Evolutionary conservation across 2,797 vertebrate genomes (phyloP), one percentile per base, ranked within the genome.

Genomic region (Podarcis siculus): DNA sequence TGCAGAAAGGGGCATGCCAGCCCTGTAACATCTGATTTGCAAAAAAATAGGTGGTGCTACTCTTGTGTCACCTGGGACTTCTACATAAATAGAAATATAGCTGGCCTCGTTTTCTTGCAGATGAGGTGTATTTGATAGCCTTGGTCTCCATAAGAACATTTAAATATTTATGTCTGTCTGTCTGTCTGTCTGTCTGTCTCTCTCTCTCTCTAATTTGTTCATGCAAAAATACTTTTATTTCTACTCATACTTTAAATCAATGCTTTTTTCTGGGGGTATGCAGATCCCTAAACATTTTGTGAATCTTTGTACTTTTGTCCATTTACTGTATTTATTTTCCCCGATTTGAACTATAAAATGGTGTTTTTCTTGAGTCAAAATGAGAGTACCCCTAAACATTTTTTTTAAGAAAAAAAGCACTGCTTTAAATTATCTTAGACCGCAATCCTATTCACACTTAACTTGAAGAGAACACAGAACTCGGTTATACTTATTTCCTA

Each of bases 71-170:
- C 64, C 87, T 88, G 55, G 61, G 86, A 89, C 88, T 87, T 69
- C 83, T 55, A 45, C 66, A 42, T 0, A 0, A 69, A 78, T 87
- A 90, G 87, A 91, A 77, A 91, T 61, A 49, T 81, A 19, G 17
- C n/a, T 58, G 58, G 87, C 85, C 30, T 80, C 5, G 71, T 92
- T 66, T 61, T 92, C 91, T 86, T 58, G 10, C 58, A 94, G 95
- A 92, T 90, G 42, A 0, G 15, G 10, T 90, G 61, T 76, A 87
- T 86, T 37, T 37, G 83, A 79, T 88, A 89, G 88, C 81, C 75
- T 80, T 89, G 6, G 0, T 3, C 64, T 87, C 66, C 78, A 79
- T 19, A 64, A 64, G 19, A 64, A 64, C 21, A 64, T 90, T 79
- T 67, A 93, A 8, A 78, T 69, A 79, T 0, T 3, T 42, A 42